Evolutionary conservation across 2,797 vertebrate genomes (phyloP), one percentile per base, ranked within the genome.

Genomic region (Florisuga fusca): DNA sequence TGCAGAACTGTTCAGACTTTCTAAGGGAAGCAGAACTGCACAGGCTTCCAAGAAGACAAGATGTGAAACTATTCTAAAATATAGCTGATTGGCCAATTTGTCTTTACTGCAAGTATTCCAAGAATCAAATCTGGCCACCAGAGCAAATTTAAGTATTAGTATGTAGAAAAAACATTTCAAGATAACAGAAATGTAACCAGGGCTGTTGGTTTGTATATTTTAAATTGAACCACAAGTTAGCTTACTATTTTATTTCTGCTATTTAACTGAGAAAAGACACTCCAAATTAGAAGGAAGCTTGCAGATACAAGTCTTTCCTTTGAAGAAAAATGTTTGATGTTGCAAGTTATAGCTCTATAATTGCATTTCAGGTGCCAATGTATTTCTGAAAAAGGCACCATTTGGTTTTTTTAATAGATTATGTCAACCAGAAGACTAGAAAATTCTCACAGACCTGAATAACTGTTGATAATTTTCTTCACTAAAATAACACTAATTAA

Each of bases 21-120:
- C 22, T 58, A 23, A 81, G 50, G 36, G 51, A 43, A 62, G 23
- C 9, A 59, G 29, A 53, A 57, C 15, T 16, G 22, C 48, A 50
- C 2, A 55, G 25, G 18, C 26, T 82, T 63, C 31, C 31, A 84
- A 48, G 33, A 63, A 10, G 14, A 58, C n/a, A 62, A 2, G 12
- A 23, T 43, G 18, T 61, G 18, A 48, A 88, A 84, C 27, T 4
- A 25, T 27, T 43, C 43, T 29, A 36, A 54, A 18, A 9, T 26
- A 38, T 18, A 17, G 4, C 20, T 48, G 18, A 6, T 6, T 20
- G 23, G 23, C 15, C 27, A 9, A 68, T 11, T 76, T 48, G 55
- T 27, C 21, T 69, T 58, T 61, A 50, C n/a, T 4, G 0, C 3
- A 68, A 58, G 7, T 29, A 41, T 0, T 46, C 4, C 43, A 75